These are phyloP conservation scores for Poeciliopsis gracilis DNA, from an alignment of 2,797 vertebrate genomes.

Conservation along the genomic window DNA sequence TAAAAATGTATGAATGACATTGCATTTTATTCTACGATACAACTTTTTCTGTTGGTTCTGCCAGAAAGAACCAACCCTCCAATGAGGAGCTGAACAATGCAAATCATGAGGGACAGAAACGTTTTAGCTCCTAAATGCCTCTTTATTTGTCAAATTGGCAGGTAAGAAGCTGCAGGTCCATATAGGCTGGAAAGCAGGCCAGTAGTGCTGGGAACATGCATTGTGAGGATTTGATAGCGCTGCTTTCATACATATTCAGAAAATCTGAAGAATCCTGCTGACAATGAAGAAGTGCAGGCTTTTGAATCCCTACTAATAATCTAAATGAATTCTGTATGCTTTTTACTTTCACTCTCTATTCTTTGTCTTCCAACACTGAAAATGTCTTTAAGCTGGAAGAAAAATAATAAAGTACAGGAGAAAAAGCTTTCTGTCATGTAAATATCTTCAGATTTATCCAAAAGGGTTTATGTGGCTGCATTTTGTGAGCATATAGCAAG, in stretches of 20 bases:
- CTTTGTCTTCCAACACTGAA: background rate
- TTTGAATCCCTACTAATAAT: slow-evolving; percentile 13
- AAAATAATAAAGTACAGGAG: slow-evolving; percentile 27
- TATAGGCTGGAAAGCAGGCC: background rate
- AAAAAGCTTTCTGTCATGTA: slow-evolving; percentile 37
- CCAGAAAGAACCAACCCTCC: background rate
- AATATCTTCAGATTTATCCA: slow-evolving; percentile 42
- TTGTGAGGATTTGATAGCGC: slow-evolving; percentile 2
- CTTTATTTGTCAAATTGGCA: slow-evolving; percentile 12
- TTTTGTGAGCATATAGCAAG: slow-evolving; percentile 65
- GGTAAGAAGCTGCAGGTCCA: background rate
- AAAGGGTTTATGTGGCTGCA: slow-evolving; percentile 46
- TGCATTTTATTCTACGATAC: background rate
- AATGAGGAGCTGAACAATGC: slow-evolving; percentile 1
- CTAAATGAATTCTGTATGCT: slow-evolving; percentile 4
- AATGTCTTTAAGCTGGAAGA: slow-evolving; percentile 26
- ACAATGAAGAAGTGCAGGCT: background rate
- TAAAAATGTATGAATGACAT: background rate
- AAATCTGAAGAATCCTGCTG: background rate
- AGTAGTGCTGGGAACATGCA: background rate
- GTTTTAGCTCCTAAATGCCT: background rate
- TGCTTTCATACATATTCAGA: background rate
- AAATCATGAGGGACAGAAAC: background rate
- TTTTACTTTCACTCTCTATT: background rate
- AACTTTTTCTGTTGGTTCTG: background rate